phyloP scores from a whole-genome alignment of 2,888 invertebrate genomes.

The Heteropelma amictum region DNA sequence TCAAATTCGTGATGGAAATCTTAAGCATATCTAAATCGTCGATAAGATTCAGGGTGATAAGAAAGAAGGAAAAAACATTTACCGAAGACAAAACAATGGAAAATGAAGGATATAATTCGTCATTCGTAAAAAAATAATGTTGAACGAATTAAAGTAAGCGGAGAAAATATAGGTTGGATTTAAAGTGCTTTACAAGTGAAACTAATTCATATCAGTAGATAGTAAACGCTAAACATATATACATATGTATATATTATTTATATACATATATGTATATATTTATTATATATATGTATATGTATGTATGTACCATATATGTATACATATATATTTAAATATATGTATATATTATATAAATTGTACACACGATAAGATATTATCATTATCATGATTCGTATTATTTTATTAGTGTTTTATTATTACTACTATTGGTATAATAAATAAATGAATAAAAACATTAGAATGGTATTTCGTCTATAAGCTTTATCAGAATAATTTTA shows the following conservation, averaged over 20 bases:
- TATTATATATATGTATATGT: constrained; percentile 36
- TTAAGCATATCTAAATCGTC: constrained; percentile 16
- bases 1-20: constrained; percentile 25
- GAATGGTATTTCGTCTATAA: constrained; percentile 60
- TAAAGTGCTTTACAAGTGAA: constrained; percentile 77
- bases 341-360: constrained; percentile 34
- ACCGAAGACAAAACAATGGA: constrained; percentile 24
- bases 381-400: constrained; percentile 14
- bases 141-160: constrained; percentile 10
- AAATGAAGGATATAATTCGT: constrained; percentile 31
- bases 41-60: not conserved
- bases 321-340: constrained; percentile 47
- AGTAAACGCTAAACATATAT: constrained; percentile 68
- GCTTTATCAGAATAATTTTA: constrained; percentile 56
- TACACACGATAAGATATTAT: constrained; percentile 37
- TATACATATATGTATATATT: constrained; percentile 30
- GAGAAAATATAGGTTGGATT: constrained; percentile 71
- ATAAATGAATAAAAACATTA: constrained; percentile 57
- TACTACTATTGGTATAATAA: constrained; percentile 39
- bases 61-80: not conserved
- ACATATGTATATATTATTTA: constrained; percentile 22
- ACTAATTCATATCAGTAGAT: constrained; percentile 76
- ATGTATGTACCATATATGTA: constrained; percentile 56
- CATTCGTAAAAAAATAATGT: constrained; percentile 15
- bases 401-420: constrained; percentile 33